Base-by-base conservation (phyloP, 2,113 vertebrate species). In the Zosterops hypoxanthus region DNA sequence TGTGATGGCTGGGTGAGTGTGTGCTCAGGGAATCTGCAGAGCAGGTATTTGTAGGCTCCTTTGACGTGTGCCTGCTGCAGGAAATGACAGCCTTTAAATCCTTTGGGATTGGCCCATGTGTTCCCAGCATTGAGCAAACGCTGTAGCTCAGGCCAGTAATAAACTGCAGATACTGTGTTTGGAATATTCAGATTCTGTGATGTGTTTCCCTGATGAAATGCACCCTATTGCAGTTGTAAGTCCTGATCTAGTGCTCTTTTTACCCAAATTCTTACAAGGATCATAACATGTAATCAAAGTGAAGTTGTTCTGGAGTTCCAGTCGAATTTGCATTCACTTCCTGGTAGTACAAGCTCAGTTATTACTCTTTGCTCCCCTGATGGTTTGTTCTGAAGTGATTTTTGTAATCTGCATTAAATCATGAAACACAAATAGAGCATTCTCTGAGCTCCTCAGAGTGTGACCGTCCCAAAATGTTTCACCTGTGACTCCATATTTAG, bases 91-190 rank as follows among this genome's bases (percentile, higher is more conserved):
- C 17, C 72, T 83, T 90, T 55, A 75, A 82, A 63, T 66, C 5
- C 34, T 39, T 90, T 69, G 59, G 79, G 39, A 81, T 70, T 87
- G 76, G 78, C 42, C 88, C 82, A 4, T 3, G 20, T 92, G 86
- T 86, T 87, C 52, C 39, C 66, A 65, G 63, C 59, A 61, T 39
- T 73, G 90, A 95, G 90, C 76, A 93, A 92, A 82, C 72, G 73
- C 61, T 90, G 84, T 82, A 52, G 73, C 60, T 79, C 23, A 11
- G 79, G 69, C 75, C 68, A 76, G 82, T 85, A 79, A 86, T 80
- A 80, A 94, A 90, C 83, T 88, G 66, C 46, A 92, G 61, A 14
- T 86, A 59, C 76, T 80, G 2, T 87, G 50, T 86, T 76, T 86
- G 4, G 12, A 82, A 31, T 65, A 66, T 23, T 86, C 88, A 83